Conservation (phyloP, 2,113 vertebrate species). For the Otis tarda region DNA sequence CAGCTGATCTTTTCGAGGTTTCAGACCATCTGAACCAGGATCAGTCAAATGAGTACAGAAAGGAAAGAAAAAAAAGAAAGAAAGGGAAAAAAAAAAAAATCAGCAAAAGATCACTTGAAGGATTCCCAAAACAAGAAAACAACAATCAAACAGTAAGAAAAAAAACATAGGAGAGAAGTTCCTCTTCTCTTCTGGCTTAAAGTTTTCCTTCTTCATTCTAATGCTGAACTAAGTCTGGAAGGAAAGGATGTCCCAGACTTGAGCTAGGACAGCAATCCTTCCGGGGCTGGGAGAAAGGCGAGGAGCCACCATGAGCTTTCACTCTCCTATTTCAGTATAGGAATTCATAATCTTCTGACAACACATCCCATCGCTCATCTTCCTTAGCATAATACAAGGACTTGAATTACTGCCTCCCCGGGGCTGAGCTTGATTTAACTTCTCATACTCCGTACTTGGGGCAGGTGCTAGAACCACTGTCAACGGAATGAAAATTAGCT, state of each 20-base stretch:
- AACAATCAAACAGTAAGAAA: background rate
- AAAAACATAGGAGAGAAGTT: background rate
- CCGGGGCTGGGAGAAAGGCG: background rate
- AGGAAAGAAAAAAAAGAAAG: too few species aligned
- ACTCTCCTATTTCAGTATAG: background rate
- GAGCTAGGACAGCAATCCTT: background rate
- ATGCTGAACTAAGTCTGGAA: background rate
- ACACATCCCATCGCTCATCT: background rate
- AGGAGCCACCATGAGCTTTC: background rate
- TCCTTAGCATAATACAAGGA: background rate
- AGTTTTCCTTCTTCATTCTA: background rate
- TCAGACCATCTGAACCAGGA: background rate
- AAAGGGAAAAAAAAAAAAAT: too few species aligned
- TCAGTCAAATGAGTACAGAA: background rate
- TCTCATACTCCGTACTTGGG: rapidly evolving
- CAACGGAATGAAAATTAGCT: background rate
- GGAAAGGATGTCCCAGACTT: background rate
- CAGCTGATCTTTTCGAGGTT: background rate
- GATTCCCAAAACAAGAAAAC: background rate
- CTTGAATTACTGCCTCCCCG: background rate
- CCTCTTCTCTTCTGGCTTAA: background rate
- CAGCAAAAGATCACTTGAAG: background rate
- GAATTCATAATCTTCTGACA: background rate
- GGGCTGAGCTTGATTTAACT: background rate
- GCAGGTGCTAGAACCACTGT: background rate